Evolutionary conservation across 1,140 invertebrate genomes (phyloP).

Genomic region (Armadillidium nasatum): DNA sequence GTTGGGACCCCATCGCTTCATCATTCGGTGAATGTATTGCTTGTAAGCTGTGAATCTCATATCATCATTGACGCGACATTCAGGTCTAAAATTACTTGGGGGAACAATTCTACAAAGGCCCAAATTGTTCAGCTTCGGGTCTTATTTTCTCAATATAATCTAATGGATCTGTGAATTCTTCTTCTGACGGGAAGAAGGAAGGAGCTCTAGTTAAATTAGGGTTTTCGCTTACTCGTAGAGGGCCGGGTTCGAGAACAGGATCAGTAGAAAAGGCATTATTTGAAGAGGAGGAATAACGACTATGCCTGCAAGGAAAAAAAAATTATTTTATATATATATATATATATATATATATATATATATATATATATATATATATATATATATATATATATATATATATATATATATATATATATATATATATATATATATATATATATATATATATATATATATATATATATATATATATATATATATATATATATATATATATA

Average conservation of each 20-base stretch:
- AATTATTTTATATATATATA: neutral
- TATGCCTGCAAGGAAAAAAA: slow-evolving; percentile 18
- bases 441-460: slow-evolving; percentile 12
- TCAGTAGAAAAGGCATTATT: slow-evolving; percentile 21
- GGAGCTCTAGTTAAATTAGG: slow-evolving; percentile 69
- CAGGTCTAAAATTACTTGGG: slow-evolving; percentile 77
- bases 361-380: slow-evolving; percentile 19
- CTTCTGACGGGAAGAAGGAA: slow-evolving; percentile 72
- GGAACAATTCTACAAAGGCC: slow-evolving; percentile 86
- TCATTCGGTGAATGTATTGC: slow-evolving; percentile 86
- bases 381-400: slow-evolving; percentile 17
- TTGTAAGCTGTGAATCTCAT: slow-evolving; percentile 85
- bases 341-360: slow-evolving; percentile 12
- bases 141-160: slow-evolving; percentile 82
- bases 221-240: slow-evolving; percentile 37
- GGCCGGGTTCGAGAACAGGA: slow-evolving; percentile 29
- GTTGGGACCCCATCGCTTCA: slow-evolving; percentile 82
- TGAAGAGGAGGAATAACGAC: neutral
- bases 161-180: slow-evolving; percentile 84
- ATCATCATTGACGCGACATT: slow-evolving; percentile 77
- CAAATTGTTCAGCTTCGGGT: slow-evolving; percentile 70
- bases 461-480: slow-evolving; percentile 20
- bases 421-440: slow-evolving; percentile 16
- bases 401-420: slow-evolving; percentile 20
- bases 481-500: slow-evolving; percentile 17